Conservation (phyloP, 2,113 vertebrate species). For the Fregata magnificens region DNA sequence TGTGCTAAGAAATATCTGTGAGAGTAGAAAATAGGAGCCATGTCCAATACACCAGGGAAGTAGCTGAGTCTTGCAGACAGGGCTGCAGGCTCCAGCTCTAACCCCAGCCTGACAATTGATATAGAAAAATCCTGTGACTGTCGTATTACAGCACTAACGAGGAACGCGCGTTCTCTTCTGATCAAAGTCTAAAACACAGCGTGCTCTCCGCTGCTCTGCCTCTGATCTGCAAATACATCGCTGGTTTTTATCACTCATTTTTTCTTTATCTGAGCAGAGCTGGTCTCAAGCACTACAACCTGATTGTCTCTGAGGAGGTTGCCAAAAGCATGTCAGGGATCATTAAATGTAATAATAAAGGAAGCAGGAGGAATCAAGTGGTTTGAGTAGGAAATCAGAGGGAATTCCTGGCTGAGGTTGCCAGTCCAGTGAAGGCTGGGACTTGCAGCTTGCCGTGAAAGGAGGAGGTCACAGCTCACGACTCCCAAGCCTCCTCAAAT, state of each 20-base stretch:
- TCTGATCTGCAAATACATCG: slow-evolving; percentile 27
- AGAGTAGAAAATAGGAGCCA: not conserved
- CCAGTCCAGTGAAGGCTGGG: not conserved
- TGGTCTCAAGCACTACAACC: slow-evolving; percentile 35
- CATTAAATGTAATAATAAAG: not conserved
- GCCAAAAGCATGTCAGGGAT: slow-evolving; percentile 49
- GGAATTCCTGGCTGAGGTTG: slow-evolving; percentile 21
- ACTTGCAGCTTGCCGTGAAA: not conserved
- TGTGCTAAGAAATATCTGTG: not conserved
- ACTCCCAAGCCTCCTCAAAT: not conserved
- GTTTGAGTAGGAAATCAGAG: slow-evolving; percentile 35
- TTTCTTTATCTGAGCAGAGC: not conserved
- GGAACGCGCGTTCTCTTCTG: not conserved
- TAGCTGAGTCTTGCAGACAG: not conserved
- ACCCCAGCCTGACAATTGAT: not conserved
- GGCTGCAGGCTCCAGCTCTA: slow-evolving; percentile 21
- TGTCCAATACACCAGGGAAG: not conserved
- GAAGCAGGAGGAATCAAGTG: slow-evolving; percentile 28
- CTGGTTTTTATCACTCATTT: slow-evolving; percentile 43
- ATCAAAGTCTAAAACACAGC: not conserved
- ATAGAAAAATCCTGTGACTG: not conserved
- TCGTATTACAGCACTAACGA: not conserved
- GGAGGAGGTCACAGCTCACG: not conserved
- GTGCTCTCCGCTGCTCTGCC: not conserved
- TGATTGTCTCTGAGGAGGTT: not conserved